These are phyloP conservation scores for Limnodromus scolopaceus DNA, from an alignment of 2,797 vertebrate species.

Conservation along the genomic window DNA sequence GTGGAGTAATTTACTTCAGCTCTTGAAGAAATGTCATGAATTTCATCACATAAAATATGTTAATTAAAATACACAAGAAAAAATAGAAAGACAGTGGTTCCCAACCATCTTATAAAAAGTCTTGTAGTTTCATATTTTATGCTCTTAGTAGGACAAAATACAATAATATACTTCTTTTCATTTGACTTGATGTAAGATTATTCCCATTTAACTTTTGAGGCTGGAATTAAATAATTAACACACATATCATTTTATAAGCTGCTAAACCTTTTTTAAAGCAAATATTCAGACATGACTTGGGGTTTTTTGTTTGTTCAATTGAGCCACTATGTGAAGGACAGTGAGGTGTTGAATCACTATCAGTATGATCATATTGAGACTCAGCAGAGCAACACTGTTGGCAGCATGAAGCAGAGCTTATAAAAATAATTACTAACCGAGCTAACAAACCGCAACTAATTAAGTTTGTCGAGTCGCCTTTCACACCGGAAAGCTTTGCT, in stretches of 20 bases:
- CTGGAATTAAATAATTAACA: not conserved
- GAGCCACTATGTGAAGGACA: not conserved
- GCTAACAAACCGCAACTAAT: not conserved
- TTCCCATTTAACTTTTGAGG: not conserved
- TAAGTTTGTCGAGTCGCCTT: not conserved
- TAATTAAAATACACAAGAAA: not conserved
- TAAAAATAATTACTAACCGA: not conserved
- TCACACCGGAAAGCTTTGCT: not conserved
- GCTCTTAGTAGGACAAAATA: not conserved
- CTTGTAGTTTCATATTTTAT: not conserved
- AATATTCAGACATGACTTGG: not conserved
- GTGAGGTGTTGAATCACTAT: not conserved
- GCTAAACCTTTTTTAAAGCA: not conserved
- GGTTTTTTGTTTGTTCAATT: fast-evolving
- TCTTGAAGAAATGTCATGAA: not conserved
- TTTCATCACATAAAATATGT: not conserved
- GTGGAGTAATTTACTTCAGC: not conserved
- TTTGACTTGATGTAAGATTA: not conserved
- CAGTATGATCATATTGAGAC: not conserved
- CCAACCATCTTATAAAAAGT: not conserved
- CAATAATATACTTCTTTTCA: not conserved
- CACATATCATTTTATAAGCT: not conserved
- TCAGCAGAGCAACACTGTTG: not conserved
- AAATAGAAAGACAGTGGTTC: not conserved
- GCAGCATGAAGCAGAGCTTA: not conserved